These are phyloP conservation scores for Macropis europaea DNA, from an alignment of 2,888 invertebrate genomes.

Conservation along the genomic window DNA sequence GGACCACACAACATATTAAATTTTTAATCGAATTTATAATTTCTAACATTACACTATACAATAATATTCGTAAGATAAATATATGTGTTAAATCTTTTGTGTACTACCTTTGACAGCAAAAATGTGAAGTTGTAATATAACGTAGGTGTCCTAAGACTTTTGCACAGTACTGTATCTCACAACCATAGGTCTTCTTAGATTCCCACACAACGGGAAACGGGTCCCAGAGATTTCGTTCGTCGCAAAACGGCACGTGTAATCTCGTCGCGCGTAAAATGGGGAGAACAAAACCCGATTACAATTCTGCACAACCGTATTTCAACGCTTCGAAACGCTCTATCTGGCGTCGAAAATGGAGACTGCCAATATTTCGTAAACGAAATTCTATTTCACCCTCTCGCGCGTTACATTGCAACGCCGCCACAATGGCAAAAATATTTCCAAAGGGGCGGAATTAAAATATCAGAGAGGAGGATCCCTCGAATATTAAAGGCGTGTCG, in stretches of 20 bases:
- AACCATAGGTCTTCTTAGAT: conserved; percentile 26
- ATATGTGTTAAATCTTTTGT: too few species aligned
- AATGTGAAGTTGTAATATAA: too few species aligned
- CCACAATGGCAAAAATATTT: conserved; percentile 1
- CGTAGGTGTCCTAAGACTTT: too few species aligned
- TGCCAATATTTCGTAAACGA: conserved; percentile 37
- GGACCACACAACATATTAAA: too few species aligned
- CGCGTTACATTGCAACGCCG: conserved; percentile 5
- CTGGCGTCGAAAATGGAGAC: conserved; percentile 26
- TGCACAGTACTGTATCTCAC: not conserved
- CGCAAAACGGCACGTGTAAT: conserved; percentile 37
- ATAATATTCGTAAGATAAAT: too few species aligned
- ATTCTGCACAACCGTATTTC: conserved; percentile 38
- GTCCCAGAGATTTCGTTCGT: conserved; percentile 28
- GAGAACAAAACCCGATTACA: conserved; percentile 45
- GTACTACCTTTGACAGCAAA: too few species aligned
- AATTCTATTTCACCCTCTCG: conserved; percentile 16
- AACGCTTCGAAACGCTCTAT: conserved; percentile 13
- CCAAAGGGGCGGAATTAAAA: conserved; percentile 24
- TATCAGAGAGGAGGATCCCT: not conserved
- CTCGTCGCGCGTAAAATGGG: conserved; percentile 36
- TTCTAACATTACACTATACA: too few species aligned
- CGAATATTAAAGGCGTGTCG: not conserved
- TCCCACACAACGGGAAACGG: not conserved
- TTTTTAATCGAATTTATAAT: too few species aligned